Evolutionary conservation across 2,797 vertebrate genomes (phyloP), one percentile per base, ranked within the genome.

Genomic region (Microhierax caerulescens): DNA sequence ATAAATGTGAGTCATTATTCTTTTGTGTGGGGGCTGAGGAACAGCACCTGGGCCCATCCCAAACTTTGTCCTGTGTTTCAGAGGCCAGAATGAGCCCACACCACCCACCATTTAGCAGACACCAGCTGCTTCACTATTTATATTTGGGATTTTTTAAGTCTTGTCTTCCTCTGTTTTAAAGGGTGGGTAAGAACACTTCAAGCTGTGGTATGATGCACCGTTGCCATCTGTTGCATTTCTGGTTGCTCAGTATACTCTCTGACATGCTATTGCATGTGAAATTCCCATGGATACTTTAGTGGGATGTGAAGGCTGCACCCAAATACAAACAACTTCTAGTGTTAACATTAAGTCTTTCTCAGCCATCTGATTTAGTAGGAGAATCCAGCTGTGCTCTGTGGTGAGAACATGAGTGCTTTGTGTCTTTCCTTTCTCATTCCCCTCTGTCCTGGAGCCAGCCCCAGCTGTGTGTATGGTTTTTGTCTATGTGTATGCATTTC

Each of bases 1-100:
- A 63, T 67, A 79, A 85, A 95, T 82, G 77, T 95, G 96, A 97
- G 91, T 97, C 96, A 96, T 87, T 96, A 96, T 96, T 96, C 78
- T 96, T 93, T 80, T 50, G 48, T 96, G 92, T 90, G 96, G 94
- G 85, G 89, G 96, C 91, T 94, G 96, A 74, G 74, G 72, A 96
- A 78, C 93, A 85, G 94, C 94, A 96, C 96, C 95, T 96, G 95
- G 93, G 94, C 94, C 89, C 72, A 68, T 95, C 94, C 93, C 89
- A 95, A 80, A 85, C 75, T 76, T 78, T 61, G 54, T 54, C 28
- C 20, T 84, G 4, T 79, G 63, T 83, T 85, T 95, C 95, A 93
- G 94, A 95, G 93, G 83, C 95, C 85, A 95, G 90, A 88, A 74
- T 8, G 6, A 91, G 51, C 94, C 93, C 88, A 92, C 95, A 91